Base-by-base conservation (phyloP, 1,140 invertebrate species). In the Geopemphigus sp. region DNA sequence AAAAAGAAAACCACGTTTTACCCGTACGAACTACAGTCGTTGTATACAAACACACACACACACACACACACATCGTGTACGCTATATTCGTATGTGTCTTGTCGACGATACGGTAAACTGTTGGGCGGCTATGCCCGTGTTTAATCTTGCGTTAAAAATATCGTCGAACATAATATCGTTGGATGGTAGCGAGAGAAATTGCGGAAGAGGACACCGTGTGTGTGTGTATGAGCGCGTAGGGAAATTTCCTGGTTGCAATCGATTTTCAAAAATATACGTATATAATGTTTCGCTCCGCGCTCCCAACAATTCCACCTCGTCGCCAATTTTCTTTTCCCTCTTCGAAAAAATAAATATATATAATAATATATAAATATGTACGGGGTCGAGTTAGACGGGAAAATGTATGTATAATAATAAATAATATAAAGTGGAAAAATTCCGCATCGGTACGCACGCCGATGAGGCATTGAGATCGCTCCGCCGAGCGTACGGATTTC, bases 371-470 rank as follows among this genome's bases (percentile, higher is more conserved):
- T 68, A 24, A 47, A 17, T 50, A 50, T 53, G 54, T 19, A 72
- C n/a, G 29, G 45, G 24, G 24, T 54, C 10, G 54, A 26, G 50
- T 39, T 45, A 47, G 56, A 76, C 56, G 53, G 32, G 54, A 76
- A 76, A 76, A 76, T 47, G 54, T 59, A 45, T 17, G 56, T 29
- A 61, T 61, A 19, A 78, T 78, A 78, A 61, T 76, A 76, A 61
- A 61, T 76, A 61, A 76, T 76, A 78, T 78, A 61, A 50, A 63
- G 57, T 47, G 74, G 57, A 78, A 78, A 78, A 61, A 78, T 78
- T 76, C 32, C 57, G 73, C 57, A 61, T 45, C 73, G 73, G 56
- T 61, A 63, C 54, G 32, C 74, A 26, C 74, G 39, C 57, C 54
- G 57, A 47, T 19, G 56, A 61, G 19, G 74, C 74, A 76, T 57